phyloP scores from a whole-genome alignment of 2,888 invertebrate species.

The Drosophila aldrichi region DNA sequence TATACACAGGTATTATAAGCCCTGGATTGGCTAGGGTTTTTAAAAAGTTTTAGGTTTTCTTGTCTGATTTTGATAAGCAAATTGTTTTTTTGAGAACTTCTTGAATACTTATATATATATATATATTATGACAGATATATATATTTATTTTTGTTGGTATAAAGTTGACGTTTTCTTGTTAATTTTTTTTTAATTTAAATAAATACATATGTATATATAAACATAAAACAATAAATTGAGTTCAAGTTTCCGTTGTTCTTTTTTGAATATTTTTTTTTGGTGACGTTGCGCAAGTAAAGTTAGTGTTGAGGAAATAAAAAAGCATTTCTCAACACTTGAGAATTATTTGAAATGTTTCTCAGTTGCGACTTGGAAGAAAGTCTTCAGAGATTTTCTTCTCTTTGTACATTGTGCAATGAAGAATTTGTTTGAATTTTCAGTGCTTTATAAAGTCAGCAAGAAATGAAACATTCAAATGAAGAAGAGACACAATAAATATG shows the following conservation, averaged over 20 bases:
- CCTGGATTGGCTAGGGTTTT: slow-evolving; percentile 83
- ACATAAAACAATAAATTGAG: slow-evolving; percentile 56
- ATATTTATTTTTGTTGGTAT: slow-evolving; percentile 48
- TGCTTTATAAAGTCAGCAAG: slow-evolving; percentile 72
- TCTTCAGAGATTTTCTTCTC: slow-evolving; percentile 40
- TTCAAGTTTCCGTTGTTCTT: slow-evolving; percentile 56
- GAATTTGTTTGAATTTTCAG: slow-evolving; percentile 60
- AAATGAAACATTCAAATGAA: slow-evolving; percentile 46
- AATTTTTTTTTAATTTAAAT: slow-evolving; percentile 34
- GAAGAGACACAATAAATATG: slow-evolving; percentile 28
- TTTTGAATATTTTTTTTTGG: slow-evolving; percentile 3
- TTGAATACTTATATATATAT: slow-evolving; percentile 35
- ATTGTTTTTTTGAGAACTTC: slow-evolving; percentile 40
- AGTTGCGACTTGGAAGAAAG: slow-evolving; percentile 41
- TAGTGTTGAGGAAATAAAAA: slow-evolving; percentile 46
- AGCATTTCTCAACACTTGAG: slow-evolving; percentile 59
- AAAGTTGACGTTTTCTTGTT: slow-evolving; percentile 37
- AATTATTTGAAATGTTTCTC: slow-evolving; percentile 47
- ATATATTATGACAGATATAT: slow-evolving; percentile 29
- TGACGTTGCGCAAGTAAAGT: slow-evolving; percentile 45
- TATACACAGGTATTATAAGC: slow-evolving; percentile 84
- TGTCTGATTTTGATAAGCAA: slow-evolving; percentile 66
- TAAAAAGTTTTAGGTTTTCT: slow-evolving; percentile 54
- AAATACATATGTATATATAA: slow-evolving; percentile 53
- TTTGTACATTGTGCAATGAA: slow-evolving; percentile 71